These are phyloP conservation scores for Empidonax alnorum DNA, from an alignment of 2,113 vertebrate genomes.

Conservation along the genomic window DNA sequence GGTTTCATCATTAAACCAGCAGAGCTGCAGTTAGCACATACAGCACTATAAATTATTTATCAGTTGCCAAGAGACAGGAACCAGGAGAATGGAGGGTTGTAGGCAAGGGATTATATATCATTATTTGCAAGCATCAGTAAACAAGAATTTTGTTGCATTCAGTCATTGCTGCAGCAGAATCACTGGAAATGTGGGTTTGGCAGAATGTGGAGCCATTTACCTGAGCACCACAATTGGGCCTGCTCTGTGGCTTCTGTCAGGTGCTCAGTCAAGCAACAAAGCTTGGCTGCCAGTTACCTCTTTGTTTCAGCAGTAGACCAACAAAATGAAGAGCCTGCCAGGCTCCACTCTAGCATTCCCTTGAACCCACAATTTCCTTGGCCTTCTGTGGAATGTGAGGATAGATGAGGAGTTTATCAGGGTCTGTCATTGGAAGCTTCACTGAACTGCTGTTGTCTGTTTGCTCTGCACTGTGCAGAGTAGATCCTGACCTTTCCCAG, in stretches of 20 bases:
- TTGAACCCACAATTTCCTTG: background rate
- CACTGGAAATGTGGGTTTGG: background rate
- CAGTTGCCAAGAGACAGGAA: conserved; percentile 66
- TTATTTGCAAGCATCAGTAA: conserved; percentile 18
- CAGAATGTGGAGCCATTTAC: background rate
- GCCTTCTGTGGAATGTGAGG: background rate
- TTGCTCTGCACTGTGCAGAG: rapidly evolving
- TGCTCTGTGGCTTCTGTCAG: conserved; percentile 19
- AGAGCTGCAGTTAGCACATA: conserved; percentile 14
- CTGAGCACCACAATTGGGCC: background rate
- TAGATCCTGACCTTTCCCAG: background rate
- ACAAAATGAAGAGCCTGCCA: background rate
- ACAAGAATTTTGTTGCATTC: background rate
- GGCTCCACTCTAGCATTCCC: background rate
- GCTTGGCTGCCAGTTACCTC: background rate
- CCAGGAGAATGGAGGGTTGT: background rate
- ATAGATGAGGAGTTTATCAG: background rate
- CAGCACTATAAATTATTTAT: conserved; percentile 38
- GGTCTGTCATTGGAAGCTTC: background rate
- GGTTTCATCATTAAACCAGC: conserved; percentile 44
- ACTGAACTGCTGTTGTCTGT: background rate
- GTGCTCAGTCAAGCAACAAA: background rate
- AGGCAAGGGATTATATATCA: background rate
- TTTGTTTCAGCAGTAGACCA: conserved; percentile 38
- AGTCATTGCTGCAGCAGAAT: background rate